Conservation (phyloP, 2,113 vertebrate species). For the Triplophysa tibetana region DNA sequence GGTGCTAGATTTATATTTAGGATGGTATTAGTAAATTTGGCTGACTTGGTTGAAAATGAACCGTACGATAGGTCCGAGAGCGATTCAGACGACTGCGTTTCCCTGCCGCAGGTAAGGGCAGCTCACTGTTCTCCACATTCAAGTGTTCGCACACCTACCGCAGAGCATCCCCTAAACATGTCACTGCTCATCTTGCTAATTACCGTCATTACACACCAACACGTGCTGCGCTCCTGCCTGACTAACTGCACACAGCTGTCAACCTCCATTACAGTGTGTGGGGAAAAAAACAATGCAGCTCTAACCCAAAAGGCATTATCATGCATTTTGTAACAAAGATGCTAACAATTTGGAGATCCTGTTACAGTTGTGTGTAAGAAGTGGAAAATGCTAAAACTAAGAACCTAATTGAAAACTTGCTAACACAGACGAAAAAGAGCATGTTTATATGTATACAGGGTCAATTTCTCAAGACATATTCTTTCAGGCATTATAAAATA, state of each 20-base stretch:
- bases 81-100: conserved; percentile 39
- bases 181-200: conserved; percentile 59
- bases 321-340: not conserved
- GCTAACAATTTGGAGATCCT: not conserved
- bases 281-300: conserved; percentile 31
- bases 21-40: conserved; percentile 25
- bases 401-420: not conserved
- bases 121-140: conserved; percentile 38
- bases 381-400: not conserved
- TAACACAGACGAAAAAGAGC: too few relatives aligned
- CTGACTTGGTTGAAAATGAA: conserved; percentile 49
- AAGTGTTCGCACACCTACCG: conserved; percentile 45
- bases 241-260: conserved; percentile 43
- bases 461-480: too few relatives aligned
- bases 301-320: not conserved
- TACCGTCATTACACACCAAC: conserved; percentile 55
- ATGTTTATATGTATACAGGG: too few relatives aligned
- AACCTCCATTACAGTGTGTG: conserved; percentile 31
- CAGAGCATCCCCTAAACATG: conserved; percentile 46
- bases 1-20: conserved; percentile 39
- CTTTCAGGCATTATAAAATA: too few relatives aligned
- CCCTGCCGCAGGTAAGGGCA: conserved; percentile 20
- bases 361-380: not conserved
- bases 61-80: conserved; percentile 30
- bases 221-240: conserved; percentile 30